Conservation (phyloP, 2,113 vertebrate species). For the Leptobrachium ailaonicum region DNA sequence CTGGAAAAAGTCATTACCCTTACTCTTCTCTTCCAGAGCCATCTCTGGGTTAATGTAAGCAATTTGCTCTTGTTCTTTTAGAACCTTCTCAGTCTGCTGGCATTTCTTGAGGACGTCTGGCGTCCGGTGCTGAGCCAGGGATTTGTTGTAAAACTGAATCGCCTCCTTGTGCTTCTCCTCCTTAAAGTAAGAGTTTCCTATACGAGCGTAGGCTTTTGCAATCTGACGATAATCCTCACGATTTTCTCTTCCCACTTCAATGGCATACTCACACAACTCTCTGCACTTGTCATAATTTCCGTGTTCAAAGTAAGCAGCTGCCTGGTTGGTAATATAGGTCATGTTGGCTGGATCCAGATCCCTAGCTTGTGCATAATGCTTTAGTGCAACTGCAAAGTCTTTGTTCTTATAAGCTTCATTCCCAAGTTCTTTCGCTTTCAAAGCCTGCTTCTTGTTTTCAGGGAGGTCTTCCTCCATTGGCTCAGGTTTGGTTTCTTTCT, state of each 20-base stretch:
- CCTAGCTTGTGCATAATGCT: slow-evolving; percentile 80
- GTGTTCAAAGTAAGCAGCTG: slow-evolving; percentile 90
- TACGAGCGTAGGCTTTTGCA: slow-evolving; percentile 87
- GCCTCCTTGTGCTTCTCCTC: slow-evolving; percentile 87
- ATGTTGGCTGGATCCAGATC: slow-evolving; percentile 86
- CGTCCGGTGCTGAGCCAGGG: slow-evolving; percentile 86
- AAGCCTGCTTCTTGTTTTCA: slow-evolving; percentile 86
- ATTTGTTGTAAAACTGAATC: slow-evolving; percentile 89
- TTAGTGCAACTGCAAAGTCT: slow-evolving; percentile 79
- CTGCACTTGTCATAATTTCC: slow-evolving; percentile 81
- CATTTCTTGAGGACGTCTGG: slow-evolving; percentile 92
- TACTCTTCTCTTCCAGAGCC: slow-evolving; percentile 88
- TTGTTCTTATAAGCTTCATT: slow-evolving; percentile 89
- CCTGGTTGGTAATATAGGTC: slow-evolving; percentile 88
- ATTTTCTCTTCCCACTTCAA: slow-evolving; percentile 89
- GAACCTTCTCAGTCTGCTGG: slow-evolving; percentile 90
- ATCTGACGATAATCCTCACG: slow-evolving; percentile 91
- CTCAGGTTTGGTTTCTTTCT: slow-evolving; percentile 79
- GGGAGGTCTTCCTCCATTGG: slow-evolving; percentile 88
- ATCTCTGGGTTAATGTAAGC: slow-evolving; percentile 88
- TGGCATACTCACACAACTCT: slow-evolving; percentile 84
- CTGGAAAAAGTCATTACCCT: slow-evolving; percentile 90
- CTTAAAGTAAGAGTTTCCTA: slow-evolving; percentile 90
- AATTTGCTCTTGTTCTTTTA: slow-evolving; percentile 86
- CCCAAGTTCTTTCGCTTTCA: slow-evolving; percentile 85